phyloP scores from a whole-genome alignment of 2,113 vertebrate species.

The Albula goreensis region DNA sequence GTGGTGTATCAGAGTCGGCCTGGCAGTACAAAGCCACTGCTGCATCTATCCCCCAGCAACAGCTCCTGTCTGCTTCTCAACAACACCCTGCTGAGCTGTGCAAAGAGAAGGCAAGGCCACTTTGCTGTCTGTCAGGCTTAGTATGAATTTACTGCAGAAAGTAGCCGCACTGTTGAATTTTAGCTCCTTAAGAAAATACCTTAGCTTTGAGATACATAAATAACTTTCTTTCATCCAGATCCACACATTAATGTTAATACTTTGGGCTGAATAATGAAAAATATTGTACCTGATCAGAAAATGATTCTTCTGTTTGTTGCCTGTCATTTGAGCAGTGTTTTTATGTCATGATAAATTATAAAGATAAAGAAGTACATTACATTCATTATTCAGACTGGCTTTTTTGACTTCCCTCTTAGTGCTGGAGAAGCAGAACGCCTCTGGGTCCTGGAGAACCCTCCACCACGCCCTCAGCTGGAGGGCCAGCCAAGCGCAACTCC shows the following conservation, averaged over 20 bases:
- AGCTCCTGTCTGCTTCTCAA: conserved; percentile 75
- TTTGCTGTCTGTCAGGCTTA: too few relatives aligned
- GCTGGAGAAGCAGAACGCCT: conserved; percentile 56
- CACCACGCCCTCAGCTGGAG: conserved; percentile 72
- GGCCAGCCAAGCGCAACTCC: conserved; percentile 61
- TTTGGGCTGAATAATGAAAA: too few relatives aligned
- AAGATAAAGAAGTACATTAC: too few relatives aligned
- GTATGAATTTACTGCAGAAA: neutral
- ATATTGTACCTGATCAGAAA: too few relatives aligned
- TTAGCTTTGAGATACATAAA: too few relatives aligned
- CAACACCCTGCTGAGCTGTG: conserved; percentile 77
- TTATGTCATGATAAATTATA: neutral
- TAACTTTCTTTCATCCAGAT: too few relatives aligned
- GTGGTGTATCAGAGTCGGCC: conserved; percentile 80
- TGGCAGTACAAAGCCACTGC: conserved; percentile 70
- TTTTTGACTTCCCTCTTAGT: conserved; percentile 4
- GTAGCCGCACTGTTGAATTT: neutral
- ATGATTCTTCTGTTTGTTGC: too few relatives aligned
- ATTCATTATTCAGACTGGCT: neutral
- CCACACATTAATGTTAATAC: too few relatives aligned
- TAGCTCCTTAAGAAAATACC: neutral
- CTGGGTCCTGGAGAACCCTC: conserved; percentile 77
- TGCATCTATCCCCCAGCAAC: conserved; percentile 69
- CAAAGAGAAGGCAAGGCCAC: conserved; percentile 44
- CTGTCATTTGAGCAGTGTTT: neutral